Evolutionary conservation across 1,140 invertebrate genomes (phyloP).

Genomic region (Apis mellifera): DNA sequence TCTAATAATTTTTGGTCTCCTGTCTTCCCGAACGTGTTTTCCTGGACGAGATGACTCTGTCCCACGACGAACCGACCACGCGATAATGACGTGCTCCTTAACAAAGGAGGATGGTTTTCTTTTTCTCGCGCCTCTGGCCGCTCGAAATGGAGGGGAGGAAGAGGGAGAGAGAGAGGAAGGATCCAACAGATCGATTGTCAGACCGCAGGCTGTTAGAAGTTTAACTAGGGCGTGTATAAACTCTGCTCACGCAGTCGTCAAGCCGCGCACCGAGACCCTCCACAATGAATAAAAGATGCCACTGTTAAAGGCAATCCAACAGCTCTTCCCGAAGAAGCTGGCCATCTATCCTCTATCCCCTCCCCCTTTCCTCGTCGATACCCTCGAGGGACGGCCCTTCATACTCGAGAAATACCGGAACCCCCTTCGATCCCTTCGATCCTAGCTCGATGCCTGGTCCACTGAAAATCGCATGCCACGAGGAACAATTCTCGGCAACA

Average conservation of each 20-base stretch:
- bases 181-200: constrained; percentile 71
- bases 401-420: constrained; percentile 43
- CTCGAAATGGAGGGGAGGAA: constrained; percentile 14
- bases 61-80: constrained; percentile 12
- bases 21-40: constrained; percentile 11
- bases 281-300: constrained; percentile 76
- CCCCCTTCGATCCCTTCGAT: constrained; percentile 38
- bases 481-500: constrained; percentile 12
- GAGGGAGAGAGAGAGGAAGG: constrained; percentile 54
- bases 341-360: constrained; percentile 40
- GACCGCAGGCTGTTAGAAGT: constrained; percentile 73
- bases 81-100: constrained; percentile 57
- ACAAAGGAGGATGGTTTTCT: constrained; percentile 60
- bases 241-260: constrained; percentile 75
- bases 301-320: constrained; percentile 68
- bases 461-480: constrained; percentile 28
- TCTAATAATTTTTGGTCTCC: constrained; percentile 45
- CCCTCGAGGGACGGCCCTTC: constrained; percentile 49
- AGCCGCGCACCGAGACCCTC: constrained; percentile 67
- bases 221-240: constrained; percentile 74
- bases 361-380: background rate
- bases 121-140: constrained; percentile 29
- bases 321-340: constrained; percentile 61
- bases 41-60: background rate
- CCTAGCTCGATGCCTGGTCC: background rate